These are phyloP conservation scores for Peromyscus leucopus DNA, from an alignment of 2,113 vertebrate genomes.

Conservation along the genomic window DNA sequence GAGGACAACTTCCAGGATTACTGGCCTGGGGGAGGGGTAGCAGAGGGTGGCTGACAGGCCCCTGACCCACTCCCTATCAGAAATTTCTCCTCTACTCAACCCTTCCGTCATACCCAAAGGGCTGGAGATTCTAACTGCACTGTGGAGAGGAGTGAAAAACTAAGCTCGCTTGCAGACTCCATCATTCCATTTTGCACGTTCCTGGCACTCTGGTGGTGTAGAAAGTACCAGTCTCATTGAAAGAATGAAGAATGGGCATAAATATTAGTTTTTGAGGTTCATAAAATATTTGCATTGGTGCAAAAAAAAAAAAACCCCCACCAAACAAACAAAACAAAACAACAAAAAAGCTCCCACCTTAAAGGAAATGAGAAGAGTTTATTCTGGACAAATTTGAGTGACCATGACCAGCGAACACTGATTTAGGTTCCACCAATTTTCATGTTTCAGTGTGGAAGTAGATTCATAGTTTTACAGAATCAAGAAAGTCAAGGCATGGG, in stretches of 20 bases:
- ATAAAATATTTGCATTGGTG: background rate
- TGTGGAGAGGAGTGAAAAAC: background rate
- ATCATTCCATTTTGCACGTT: too few species aligned
- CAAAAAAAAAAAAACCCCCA: too few species aligned
- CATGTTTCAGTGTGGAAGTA: background rate
- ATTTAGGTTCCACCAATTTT: background rate
- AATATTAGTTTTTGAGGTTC: background rate
- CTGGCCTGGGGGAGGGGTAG: accelerated
- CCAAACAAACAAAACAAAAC: background rate
- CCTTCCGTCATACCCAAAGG: background rate
- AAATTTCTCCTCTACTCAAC: background rate
- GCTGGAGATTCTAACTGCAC: background rate
- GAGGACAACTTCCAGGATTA: background rate
- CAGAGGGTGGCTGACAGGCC: too few species aligned
- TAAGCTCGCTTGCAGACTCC: background rate
- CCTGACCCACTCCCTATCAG: too few species aligned
- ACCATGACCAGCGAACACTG: background rate
- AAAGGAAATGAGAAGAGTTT: background rate
- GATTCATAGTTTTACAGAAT: background rate
- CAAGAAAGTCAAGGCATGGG: too few species aligned
- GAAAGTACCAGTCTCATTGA: background rate
- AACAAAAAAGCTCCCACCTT: background rate
- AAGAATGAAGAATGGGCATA: too few species aligned
- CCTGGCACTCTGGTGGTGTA: too few species aligned
- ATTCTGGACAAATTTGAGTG: background rate